Conservation (phyloP, 2,888 invertebrate species). For the Diarsia dahlii region DNA sequence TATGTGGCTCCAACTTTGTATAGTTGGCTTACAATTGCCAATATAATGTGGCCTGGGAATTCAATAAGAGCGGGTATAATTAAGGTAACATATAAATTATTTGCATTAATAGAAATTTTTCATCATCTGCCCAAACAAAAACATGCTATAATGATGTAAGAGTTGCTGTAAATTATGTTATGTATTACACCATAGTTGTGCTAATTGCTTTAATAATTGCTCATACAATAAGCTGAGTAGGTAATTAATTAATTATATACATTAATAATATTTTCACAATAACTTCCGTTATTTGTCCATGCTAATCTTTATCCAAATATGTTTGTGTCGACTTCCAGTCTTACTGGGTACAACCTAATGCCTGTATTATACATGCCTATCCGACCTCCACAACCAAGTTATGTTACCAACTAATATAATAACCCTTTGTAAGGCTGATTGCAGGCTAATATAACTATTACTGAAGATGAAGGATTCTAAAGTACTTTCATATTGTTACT, state of each 20-base stretch:
- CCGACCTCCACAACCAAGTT: neutral
- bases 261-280: neutral
- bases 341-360: neutral
- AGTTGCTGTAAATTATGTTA: neutral
- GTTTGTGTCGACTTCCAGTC: neutral
- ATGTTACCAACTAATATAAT: neutral
- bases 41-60: conserved; percentile 94
- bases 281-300: neutral
- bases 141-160: conserved; percentile 17
- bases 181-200: neutral
- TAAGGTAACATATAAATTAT: conserved; percentile 90
- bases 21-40: conserved; percentile 94
- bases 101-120: neutral
- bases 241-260: neutral
- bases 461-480: neutral
- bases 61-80: conserved; percentile 93
- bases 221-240: neutral
- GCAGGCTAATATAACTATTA: neutral
- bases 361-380: neutral
- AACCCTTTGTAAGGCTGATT: neutral
- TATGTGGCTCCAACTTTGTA: conserved; percentile 96
- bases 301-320: neutral
- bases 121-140: neutral
- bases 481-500: neutral
- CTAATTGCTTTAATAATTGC: conserved; percentile 7